Evolutionary conservation across 2,113 vertebrate genomes (phyloP).

Genomic region (Serilophus lunatus): DNA sequence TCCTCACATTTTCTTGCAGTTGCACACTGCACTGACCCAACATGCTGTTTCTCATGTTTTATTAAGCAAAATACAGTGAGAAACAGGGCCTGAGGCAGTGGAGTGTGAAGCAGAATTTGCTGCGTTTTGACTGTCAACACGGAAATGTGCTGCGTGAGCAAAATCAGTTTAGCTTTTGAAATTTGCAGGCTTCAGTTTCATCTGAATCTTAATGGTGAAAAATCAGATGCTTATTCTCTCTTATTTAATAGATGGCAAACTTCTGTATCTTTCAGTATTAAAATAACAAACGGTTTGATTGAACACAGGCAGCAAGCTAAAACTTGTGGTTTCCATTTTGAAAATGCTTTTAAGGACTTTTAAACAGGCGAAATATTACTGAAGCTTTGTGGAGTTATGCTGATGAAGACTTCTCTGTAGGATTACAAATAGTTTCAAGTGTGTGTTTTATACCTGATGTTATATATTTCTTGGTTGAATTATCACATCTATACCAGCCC

Average conservation of each 20-base stretch:
- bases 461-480: neutral
- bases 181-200: neutral
- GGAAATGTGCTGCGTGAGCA: neutral
- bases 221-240: neutral
- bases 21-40: neutral
- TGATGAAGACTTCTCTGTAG: neutral
- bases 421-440: neutral
- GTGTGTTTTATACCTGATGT: neutral
- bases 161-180: neutral
- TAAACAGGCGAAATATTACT: neutral
- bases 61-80: neutral
- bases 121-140: neutral
- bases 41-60: neutral
- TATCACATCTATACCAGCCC: neutral
- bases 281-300: fast-evolving
- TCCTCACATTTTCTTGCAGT: neutral
- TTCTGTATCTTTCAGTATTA: neutral
- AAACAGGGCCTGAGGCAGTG: neutral
- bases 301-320: neutral
- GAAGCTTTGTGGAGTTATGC: neutral
- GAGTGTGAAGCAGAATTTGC: neutral
- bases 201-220: neutral
- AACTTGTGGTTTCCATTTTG: neutral
- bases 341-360: neutral
- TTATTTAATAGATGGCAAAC: neutral